phyloP scores from a whole-genome alignment of 1,140 invertebrate species.

The Leptopilina boulardi region DNA sequence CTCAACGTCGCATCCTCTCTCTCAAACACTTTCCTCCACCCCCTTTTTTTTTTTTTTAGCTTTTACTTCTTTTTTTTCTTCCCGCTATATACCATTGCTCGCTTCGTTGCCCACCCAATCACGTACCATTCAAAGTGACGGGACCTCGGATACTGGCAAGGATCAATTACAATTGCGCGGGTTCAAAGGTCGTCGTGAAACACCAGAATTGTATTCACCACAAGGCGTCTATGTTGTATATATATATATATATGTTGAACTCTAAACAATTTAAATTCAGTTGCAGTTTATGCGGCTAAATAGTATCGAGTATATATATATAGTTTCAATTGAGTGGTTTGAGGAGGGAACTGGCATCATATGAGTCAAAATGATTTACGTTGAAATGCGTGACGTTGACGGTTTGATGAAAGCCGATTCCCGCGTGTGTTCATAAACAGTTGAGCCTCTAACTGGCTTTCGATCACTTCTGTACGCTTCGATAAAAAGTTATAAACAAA shows the following conservation, averaged over 20 bases:
- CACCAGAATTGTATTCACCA: conserved; percentile 11
- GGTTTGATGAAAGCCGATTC: conserved; percentile 44
- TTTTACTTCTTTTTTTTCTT: conserved; percentile 9
- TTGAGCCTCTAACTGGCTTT: background rate
- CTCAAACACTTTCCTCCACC: conserved; percentile 19
- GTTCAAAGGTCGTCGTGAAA: conserved; percentile 15
- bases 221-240: background rate
- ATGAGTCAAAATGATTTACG: background rate
- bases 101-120: conserved; percentile 63
- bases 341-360: too few species aligned
- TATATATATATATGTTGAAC: background rate
- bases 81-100: conserved; percentile 37
- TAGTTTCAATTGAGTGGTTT: too few species aligned
- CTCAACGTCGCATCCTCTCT: conserved; percentile 22
- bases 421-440: conserved; percentile 7
- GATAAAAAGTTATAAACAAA: conserved; percentile 16
- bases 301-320: too few species aligned
- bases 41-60: conserved; percentile 6
- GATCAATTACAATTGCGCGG: conserved; percentile 59
- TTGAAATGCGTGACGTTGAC: conserved; percentile 38
- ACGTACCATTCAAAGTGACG: conserved; percentile 64
- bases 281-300: too few species aligned
- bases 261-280: too few species aligned
- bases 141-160: conserved; percentile 46
- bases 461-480: background rate